Percentiles rank a stretch among this genome's conserved stretches.
These are phyloP conservation scores for Lypha dubia DNA, from an alignment of 2,888 invertebrate species.

Conservation along the genomic window DNA sequence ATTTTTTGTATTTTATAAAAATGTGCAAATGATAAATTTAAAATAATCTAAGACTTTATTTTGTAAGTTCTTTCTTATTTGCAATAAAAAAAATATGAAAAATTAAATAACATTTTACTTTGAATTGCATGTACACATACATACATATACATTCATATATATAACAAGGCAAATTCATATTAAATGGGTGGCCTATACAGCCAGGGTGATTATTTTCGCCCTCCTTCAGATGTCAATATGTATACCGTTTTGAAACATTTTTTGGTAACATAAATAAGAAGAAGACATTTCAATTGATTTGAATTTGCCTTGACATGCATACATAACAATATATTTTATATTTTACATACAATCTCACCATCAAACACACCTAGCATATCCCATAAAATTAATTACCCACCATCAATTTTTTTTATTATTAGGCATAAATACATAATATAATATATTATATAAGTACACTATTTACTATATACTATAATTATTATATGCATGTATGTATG, in stretches of 20 bases:
- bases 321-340: too few species aligned
- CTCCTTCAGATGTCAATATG: too few species aligned
- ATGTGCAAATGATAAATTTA: slow-evolving; percentile 12
- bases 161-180: too few species aligned
- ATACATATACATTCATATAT: not conserved
- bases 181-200: too few species aligned
- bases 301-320: too few species aligned
- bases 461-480: slow-evolving; percentile 36
- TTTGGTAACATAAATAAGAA: too few species aligned
- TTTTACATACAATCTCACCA: not conserved
- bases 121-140: not conserved
- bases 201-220: too few species aligned
- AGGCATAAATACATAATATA: slow-evolving; percentile 25
- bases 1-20: slow-evolving; percentile 1
- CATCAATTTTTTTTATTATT: slow-evolving; percentile 19
- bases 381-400: slow-evolving; percentile 60
- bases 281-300: too few species aligned
- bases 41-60: slow-evolving; percentile 48
- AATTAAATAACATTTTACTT: slow-evolving; percentile 39
- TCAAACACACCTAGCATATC: slow-evolving; percentile 45
- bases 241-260: too few species aligned
- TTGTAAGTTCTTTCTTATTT: slow-evolving; percentile 62
- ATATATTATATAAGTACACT: slow-evolving; percentile 20
- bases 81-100: slow-evolving; percentile 59
- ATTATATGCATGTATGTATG: not conserved